Evolutionary conservation across 35 echinoderm and acorn worm genomes (phyloP), one percentile per base, ranked within the genome.

Genomic region (Hemicentrotus pulcherrimus): DNA sequence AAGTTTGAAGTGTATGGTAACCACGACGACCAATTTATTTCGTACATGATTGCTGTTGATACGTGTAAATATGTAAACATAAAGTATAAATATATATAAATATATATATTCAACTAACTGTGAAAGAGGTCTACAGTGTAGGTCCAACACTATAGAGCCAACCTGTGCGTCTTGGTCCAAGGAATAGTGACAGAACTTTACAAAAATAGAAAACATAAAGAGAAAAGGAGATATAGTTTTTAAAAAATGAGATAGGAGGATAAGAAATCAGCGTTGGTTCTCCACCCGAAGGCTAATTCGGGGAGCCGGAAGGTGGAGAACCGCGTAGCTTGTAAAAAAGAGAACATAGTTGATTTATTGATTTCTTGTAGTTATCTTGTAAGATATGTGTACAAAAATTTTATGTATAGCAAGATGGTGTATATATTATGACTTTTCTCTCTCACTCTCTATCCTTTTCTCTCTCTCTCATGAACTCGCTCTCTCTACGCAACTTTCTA

Each of bases 291-390:
- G 88, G 32, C 32, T 11, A 45, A 45, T 90, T 90, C 88, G 88
- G 88, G 32, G 88, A 90, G 88, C 88, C 31, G 32, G 19, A 2
- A 14, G 88, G 88, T 90, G 15, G 32, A 14, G 88, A 14, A 90
- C 46, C 88, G n/a, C 88, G 32, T 32, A 90, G 18, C 46, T 11
- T 90, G 88, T 90, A 90, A 33, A 90, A 90, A 90, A 90, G 46
- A 90, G 46, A 90, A 90, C 32, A 90, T 90, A 90, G 88, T 90
- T 90, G 88, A 90, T 90, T 90, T 90, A 90, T 90, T 90, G 88
- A 90, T 90, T 90, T 78, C 32, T 90, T 90, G 88, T 90, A 90
- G 32, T 90, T 90, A 90, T 90, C 88, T 90, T 90, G 88, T 90
- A 45, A 90, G 18, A 90, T 90, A 90, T 33, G 88, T 90, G 88